Conservation (phyloP, 2,797 vertebrate genomes). For the Phrynocephalus guinanensis region DNA sequence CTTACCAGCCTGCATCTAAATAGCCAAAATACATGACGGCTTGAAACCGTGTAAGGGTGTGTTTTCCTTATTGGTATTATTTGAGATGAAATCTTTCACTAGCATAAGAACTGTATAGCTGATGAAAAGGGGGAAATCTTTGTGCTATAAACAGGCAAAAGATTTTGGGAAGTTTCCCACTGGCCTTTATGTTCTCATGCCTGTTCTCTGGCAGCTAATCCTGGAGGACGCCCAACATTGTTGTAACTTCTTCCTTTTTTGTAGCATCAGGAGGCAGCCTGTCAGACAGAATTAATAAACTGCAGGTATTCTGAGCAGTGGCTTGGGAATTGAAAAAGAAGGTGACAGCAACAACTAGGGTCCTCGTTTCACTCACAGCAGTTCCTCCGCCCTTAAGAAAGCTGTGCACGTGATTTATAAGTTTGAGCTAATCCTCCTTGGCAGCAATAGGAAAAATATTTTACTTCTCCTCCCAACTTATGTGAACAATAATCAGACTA, state of each 20-base stretch:
- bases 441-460: slow-evolving; percentile 19
- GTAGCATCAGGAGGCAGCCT: slow-evolving; percentile 65
- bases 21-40: not conserved
- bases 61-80: slow-evolving; percentile 58
- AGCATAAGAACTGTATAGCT: slow-evolving; percentile 62
- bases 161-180: slow-evolving; percentile 78
- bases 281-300: slow-evolving; percentile 65
- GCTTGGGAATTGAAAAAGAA: slow-evolving; percentile 50
- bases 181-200: slow-evolving; percentile 73
- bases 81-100: slow-evolving; percentile 58
- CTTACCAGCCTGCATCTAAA: slow-evolving; percentile 18
- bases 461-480: slow-evolving; percentile 21
- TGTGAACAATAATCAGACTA: not conserved
- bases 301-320: slow-evolving; percentile 63
- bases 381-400: slow-evolving; percentile 43
- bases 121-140: slow-evolving; percentile 80
- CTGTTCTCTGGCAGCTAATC: slow-evolving; percentile 74
- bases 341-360: slow-evolving; percentile 26
- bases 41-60: slow-evolving; percentile 6
- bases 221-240: slow-evolving; percentile 67
- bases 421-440: slow-evolving; percentile 46
- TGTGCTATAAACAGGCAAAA: slow-evolving; percentile 95
- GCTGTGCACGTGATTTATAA: slow-evolving; percentile 39
- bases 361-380: slow-evolving; percentile 50
- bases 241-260: slow-evolving; percentile 78